Evolutionary conservation across 2,797 vertebrate genomes (phyloP), one percentile per base, ranked within the genome.

Genomic region (Spinibarbus caldwelli): DNA sequence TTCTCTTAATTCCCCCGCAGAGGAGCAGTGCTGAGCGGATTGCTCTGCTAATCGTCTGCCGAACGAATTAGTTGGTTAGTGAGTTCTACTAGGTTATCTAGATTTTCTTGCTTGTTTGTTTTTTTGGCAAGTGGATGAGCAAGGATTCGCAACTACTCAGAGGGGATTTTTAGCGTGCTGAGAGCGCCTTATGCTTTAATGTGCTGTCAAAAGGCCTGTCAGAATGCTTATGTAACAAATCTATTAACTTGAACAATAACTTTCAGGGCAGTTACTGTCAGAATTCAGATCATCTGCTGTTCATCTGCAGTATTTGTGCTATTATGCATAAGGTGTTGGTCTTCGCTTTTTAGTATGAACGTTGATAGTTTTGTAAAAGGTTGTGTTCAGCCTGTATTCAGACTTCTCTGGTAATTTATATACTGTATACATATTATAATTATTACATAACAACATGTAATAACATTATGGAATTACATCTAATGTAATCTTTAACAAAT

Each of bases 141-240:
- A 62, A 78, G 76, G 36, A 78, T 17, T 62, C 26, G 15, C 9
- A 78, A 43, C 57, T 62, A 62, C 38, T 78, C 76, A 62, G 38
- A 78, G 36, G 54, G 57, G n/a, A 78, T 43, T 26, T 62, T 12
- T 62, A 43, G 38, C n/a, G 0, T 21, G 76, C 76, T 78, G 76
- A 62, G 54, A 43, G 38, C 26, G 3, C n/a, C 76, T 78, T 78
- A 43, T 78, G 54, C 15, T 78, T 78, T 78, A 78, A 67, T 67
- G 62, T 80, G 78, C 43, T 80, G 78, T 67, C 78, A n/a, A n/a
- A 80, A 67, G 17, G 62, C 62, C 43, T 80, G 62, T 80, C 76
- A 78, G 11, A 62, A 41, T 1, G 14, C 76, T 43, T 80, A 36
- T 80, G 45, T 36, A 80, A 80, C 29, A 67, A 47, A 80, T 67